These are phyloP conservation scores for Habropoda laboriosa DNA, from an alignment of 1,140 invertebrate genomes.

Conservation along the genomic window DNA sequence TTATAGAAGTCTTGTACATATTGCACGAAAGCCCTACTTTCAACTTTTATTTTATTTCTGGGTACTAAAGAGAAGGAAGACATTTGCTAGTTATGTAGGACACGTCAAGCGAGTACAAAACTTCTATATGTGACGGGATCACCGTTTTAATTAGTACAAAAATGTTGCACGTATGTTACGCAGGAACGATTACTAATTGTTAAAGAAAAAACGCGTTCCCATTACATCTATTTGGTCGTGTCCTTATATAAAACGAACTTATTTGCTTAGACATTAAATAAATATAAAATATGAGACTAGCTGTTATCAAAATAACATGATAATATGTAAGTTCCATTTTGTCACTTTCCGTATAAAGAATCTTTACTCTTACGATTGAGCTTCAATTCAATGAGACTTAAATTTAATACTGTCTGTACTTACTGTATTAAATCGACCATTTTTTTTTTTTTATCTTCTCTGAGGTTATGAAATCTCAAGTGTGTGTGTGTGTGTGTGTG, in stretches of 20 bases:
- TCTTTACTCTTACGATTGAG: conserved; percentile 34
- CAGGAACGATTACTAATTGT: conserved; percentile 56
- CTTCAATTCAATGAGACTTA: conserved; percentile 24
- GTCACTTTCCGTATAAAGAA: conserved; percentile 33
- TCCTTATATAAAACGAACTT: conserved; percentile 63
- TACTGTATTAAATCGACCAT: background rate
- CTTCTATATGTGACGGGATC: conserved; percentile 61
- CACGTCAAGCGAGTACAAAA: conserved; percentile 71
- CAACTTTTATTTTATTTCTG: conserved; percentile 61
- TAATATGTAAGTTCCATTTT: conserved; percentile 34
- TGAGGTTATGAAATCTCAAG: background rate
- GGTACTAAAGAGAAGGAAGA: conserved; percentile 74
- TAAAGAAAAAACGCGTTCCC: conserved; percentile 64
- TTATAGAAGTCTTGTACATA: conserved; percentile 69
- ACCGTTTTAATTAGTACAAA: conserved; percentile 57
- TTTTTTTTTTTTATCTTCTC: background rate
- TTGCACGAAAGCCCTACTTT: conserved; percentile 69
- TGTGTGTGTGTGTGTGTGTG: too few species aligned
- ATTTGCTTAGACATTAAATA: conserved; percentile 60
- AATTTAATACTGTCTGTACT: conserved; percentile 32
- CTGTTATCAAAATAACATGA: conserved; percentile 68
- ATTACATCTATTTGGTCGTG: conserved; percentile 71
- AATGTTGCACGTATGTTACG: conserved; percentile 51
- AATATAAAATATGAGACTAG: conserved; percentile 75
- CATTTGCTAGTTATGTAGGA: conserved; percentile 74